A percentile compares a stretch with the other conserved stretches of the same genome.
phyloP scores from a whole-genome alignment of 2,797 vertebrate genomes.

The Naso thynnoides region DNA sequence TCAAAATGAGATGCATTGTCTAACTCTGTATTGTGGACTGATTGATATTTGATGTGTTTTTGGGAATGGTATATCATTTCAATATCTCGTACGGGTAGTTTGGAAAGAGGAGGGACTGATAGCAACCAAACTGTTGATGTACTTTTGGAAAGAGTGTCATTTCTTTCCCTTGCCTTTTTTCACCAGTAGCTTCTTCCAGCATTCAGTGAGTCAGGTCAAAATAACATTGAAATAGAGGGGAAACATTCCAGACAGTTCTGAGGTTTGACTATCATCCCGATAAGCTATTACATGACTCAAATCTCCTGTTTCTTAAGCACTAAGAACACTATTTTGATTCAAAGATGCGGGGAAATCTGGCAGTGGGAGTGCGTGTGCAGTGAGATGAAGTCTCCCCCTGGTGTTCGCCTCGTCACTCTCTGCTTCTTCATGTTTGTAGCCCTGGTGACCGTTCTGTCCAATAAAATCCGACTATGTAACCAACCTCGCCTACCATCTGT shows the following conservation, averaged over 20 bases:
- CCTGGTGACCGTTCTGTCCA: constrained; percentile 83
- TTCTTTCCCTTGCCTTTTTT: constrained; percentile 30
- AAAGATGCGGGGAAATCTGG: constrained; percentile 37
- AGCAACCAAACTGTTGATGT: constrained; percentile 49
- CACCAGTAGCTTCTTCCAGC: constrained; percentile 12
- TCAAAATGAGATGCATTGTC: constrained; percentile 36
- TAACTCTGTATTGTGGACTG: constrained; percentile 51
- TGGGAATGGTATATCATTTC: constrained; percentile 23
- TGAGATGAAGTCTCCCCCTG: constrained; percentile 77
- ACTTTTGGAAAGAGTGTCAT: constrained; percentile 19
- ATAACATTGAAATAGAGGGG: constrained; percentile 22
- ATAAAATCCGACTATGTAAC: constrained; percentile 83
- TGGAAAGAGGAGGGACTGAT: constrained; percentile 29
- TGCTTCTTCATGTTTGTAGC: constrained; percentile 81
- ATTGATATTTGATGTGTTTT: constrained; percentile 59
- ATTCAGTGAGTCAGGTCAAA: constrained; percentile 12
- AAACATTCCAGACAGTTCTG: constrained; percentile 63
- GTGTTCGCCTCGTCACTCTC: constrained; percentile 76
- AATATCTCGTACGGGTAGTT: background rate
- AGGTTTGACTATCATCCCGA: constrained; percentile 47
- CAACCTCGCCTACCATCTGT: constrained; percentile 14
- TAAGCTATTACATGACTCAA: constrained; percentile 25
- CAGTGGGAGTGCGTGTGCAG: constrained; percentile 48
- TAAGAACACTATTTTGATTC: constrained; percentile 46
- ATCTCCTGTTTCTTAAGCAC: constrained; percentile 54